Evolutionary conservation across 2,888 invertebrate genomes (phyloP).

Genomic region (Brachyopa scutellaris): DNA sequence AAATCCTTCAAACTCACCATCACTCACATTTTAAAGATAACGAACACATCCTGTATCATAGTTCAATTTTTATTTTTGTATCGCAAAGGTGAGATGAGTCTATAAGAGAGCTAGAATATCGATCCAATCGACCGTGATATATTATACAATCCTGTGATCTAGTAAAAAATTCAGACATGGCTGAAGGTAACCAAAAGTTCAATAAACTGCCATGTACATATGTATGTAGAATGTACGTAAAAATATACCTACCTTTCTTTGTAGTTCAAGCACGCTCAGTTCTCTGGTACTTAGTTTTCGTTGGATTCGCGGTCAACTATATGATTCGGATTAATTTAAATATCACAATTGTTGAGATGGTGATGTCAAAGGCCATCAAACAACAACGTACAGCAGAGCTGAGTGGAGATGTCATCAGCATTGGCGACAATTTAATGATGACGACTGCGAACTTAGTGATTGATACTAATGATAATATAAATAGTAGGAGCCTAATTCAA

Average conservation of each 20-base stretch:
- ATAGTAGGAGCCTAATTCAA: constrained; percentile 49
- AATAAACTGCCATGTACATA: not conserved
- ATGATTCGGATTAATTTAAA: constrained; percentile 87
- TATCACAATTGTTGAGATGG: constrained; percentile 87
- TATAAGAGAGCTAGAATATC: not conserved
- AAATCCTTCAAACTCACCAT: too few relatives aligned
- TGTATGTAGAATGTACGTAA: too few relatives aligned
- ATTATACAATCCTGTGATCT: not conserved
- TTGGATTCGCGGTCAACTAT: constrained; percentile 87
- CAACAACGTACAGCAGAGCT: constrained; percentile 21
- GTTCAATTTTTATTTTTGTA: too few relatives aligned
- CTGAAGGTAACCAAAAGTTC: constrained; percentile 39
- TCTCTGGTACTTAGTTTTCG: constrained; percentile 86
- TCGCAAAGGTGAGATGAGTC: constrained; percentile 7
- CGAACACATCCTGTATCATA: too few relatives aligned
- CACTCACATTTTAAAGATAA: too few relatives aligned
- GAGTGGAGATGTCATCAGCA: constrained; percentile 7
- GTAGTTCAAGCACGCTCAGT: constrained; percentile 81
- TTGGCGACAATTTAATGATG: not conserved
- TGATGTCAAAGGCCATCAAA: constrained; percentile 74
- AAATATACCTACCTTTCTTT: too few relatives aligned
- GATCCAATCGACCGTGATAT: not conserved
- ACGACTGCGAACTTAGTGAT: constrained; percentile 10
- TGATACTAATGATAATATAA: constrained; percentile 36
- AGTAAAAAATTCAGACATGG: constrained; percentile 27